Base-by-base conservation (phyloP, 1,140 invertebrate genomes). In the Lordiphosa mommai region DNA sequence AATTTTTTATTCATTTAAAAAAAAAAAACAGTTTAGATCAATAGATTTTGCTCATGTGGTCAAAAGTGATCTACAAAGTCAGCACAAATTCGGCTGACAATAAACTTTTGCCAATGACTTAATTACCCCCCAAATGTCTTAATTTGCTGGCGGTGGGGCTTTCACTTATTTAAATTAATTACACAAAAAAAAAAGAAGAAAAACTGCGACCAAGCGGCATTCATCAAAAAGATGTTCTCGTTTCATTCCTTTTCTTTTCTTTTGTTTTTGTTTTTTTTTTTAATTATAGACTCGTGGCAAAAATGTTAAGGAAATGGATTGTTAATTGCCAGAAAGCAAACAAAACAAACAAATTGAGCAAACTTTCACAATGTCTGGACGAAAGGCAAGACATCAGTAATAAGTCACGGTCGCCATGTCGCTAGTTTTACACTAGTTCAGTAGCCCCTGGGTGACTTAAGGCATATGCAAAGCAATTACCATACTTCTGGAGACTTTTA, bases 111-210 rank as follows among this genome's bases (percentile, higher is more conserved):
- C 8, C 29, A 63, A 64, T 63, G 48, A 32, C 37, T 79, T 77
- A 77, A 77, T 77, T 72, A 55, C 68, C 50, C 16, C 13, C 38
- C 33, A 30, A 79, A 79, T 72, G 73, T 79, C 73, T 79, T 48
- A 79, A 79, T 79, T 79, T 30, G 43, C 56, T 76, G 20, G 46
- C 23, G 50, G 41, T 63, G 57, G 5, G 20, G 20, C 73, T 79
- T 79, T 79, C 64, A 66, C 63, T 66, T 72, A 79, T 70, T 80
- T 73, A 80, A 79, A 80, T 73, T 80, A 80, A 80, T 80, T 80
- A 80, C 70, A 53, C 52, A 58, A 63, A 51, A 23, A 12, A 5
- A 10, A 0, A n/a, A 40, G 16, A 16, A 37, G 4, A 41, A 13
- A 13, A 23, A 51, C 43, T 48, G 57, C 56, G 37, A 37, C 52